Evolutionary conservation across 37 sponge, comb jelly and placozoan genomes (phyloP).

Genomic region (Corticium candelabrum): DNA sequence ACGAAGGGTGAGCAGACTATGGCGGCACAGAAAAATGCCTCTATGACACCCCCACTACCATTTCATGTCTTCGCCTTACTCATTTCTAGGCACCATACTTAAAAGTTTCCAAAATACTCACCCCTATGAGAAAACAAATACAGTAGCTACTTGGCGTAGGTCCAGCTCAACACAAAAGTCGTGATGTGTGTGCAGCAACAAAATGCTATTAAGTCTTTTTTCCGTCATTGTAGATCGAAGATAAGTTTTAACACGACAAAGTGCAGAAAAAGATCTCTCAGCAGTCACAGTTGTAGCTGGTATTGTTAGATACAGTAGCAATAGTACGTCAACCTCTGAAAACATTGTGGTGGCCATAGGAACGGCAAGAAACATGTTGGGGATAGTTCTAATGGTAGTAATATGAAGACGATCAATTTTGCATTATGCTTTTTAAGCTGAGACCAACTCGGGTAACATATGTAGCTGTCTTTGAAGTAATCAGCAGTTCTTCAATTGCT

Average conservation of each 20-base stretch:
- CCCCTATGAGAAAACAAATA: slow-evolving; percentile 15
- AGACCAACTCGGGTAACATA: slow-evolving; percentile 1
- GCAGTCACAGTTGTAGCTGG: slow-evolving; percentile 32
- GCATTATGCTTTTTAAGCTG: slow-evolving; percentile 38
- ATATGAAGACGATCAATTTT: slow-evolving; percentile 12
- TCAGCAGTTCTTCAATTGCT: slow-evolving; percentile 15
- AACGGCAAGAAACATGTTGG: neutral
- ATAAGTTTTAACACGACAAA: slow-evolving; percentile 15
- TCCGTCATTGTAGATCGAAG: slow-evolving; percentile 33
- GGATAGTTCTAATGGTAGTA: slow-evolving; percentile 13
- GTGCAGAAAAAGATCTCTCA: slow-evolving; percentile 37
- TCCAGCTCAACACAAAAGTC: slow-evolving; percentile 5
- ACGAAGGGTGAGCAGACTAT: no score
- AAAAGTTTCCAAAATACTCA: slow-evolving; percentile 18
- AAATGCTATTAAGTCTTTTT: slow-evolving; percentile 10
- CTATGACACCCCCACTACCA: no score
- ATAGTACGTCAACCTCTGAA: slow-evolving; percentile 20
- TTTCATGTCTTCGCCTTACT: no score
- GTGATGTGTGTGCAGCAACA: slow-evolving; percentile 10
- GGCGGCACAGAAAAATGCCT: no score
- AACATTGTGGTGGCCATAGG: slow-evolving; percentile 1
- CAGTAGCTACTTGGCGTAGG: neutral
- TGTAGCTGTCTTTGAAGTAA: slow-evolving; percentile 27
- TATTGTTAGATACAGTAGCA: slow-evolving; percentile 18
- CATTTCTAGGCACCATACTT: no score